Evolutionary conservation across 2,888 invertebrate genomes (phyloP).

Genomic region (Drosophila rubida): DNA sequence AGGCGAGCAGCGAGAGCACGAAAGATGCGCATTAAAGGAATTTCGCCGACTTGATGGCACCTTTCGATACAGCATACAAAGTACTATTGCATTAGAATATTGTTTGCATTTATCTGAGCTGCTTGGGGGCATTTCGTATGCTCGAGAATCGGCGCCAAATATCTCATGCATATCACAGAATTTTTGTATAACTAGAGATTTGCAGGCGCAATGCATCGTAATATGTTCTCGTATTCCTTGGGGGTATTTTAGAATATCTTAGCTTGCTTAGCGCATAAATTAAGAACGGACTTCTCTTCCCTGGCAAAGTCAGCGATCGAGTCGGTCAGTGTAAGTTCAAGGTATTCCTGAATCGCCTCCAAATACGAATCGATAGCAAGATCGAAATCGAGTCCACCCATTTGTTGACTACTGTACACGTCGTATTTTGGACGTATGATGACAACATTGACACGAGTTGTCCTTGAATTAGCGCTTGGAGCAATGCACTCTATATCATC

Average conservation of each 20-base stretch:
- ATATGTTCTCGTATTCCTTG: constrained; percentile 22
- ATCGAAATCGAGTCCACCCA: neutral
- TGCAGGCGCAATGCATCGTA: constrained; percentile 54
- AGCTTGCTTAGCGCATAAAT: constrained; percentile 54
- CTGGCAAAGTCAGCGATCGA: neutral
- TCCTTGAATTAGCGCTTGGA: constrained; percentile 49
- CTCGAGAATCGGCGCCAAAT: constrained; percentile 67
- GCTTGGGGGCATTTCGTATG: constrained; percentile 50
- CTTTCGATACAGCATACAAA: constrained; percentile 53
- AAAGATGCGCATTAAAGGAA: constrained; percentile 70
- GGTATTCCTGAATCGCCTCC: constrained; percentile 15
- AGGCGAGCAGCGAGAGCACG: neutral
- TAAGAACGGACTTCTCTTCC: constrained; percentile 12
- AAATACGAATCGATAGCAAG: neutral
- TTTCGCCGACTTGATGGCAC: constrained; percentile 78
- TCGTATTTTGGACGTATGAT: neutral
- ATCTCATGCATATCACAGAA: constrained; percentile 75
- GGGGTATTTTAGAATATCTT: constrained; percentile 52
- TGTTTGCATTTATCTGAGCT: constrained; percentile 38
- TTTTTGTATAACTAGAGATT: constrained; percentile 36
- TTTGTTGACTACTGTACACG: constrained; percentile 33
- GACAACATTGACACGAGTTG: constrained; percentile 16
- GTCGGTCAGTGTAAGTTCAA: constrained; percentile 57
- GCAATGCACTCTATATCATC: constrained; percentile 45
- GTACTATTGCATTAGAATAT: constrained; percentile 61